Base-by-base conservation (phyloP, 2,797 vertebrate genomes). In the Tiaroga cobitis region DNA sequence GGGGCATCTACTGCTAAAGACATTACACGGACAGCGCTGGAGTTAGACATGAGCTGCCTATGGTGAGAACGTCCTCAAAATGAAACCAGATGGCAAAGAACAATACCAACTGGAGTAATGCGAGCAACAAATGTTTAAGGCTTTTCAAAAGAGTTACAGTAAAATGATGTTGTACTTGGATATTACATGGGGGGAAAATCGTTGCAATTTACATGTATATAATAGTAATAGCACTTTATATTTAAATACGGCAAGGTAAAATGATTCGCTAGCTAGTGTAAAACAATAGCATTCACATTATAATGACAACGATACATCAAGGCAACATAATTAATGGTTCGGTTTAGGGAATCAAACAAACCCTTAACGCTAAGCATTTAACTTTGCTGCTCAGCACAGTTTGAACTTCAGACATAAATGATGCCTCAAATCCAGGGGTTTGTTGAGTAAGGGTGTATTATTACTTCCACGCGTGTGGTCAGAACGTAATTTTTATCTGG, bases 101-200 rank as follows among this genome's bases (percentile, higher is more conserved):
- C 83, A 83, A 85, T 81, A 84, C 4, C 11, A 32, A 10, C 84
- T 81, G 39, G 29, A 13, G 74, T 81, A 79, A 77, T 81, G 56
- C 21, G 21, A 56, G 80, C 77, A 85, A 63, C 72, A 86, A 79
- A 85, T 59, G 70, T 37, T 83, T 41, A 46, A 70, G 80, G n/a
- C 61, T 49, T 81, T 78, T 43, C 29, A 29, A 84, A 87, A 70
- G 54, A 29, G 80, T 41, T 59, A n/a, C n/a, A n/a, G n/a, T n/a
- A 37, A 56, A 59, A 46, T 26, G 29, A 86, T 85, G 86, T 82
- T 89, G 41, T 78, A 87, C 82, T 84, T 89, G 81, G 78, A 87
- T 70, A 63, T 34, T 56, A 6, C 46, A 56, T 73, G 54, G 46
- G 65, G 37, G 1, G 0, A 24, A 67, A 72, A 43, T 43, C 3